Evolutionary conservation across 2,113 vertebrate species (phyloP), one percentile per base, ranked within the genome.

Genomic region (Ploceus nigricollis): DNA sequence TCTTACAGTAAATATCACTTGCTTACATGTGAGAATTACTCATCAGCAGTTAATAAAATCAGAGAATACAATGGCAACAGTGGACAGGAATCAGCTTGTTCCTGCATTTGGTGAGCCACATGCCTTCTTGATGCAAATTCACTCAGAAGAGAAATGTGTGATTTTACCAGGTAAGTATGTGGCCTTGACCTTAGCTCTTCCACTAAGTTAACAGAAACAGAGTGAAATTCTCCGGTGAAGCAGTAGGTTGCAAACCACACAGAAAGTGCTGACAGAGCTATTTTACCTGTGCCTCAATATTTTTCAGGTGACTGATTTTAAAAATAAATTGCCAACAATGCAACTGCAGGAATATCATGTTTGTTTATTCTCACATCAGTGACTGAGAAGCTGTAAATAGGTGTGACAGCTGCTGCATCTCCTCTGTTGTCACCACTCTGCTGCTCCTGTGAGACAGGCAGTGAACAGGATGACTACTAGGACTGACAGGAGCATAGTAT

Each of bases 331-430:
- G 91, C 93, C 87, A 96, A 82, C 87, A 70, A 72, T 31, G 82
- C 87, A 96, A 37, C 71, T 73, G 82, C 50, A 66, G 21, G 25
- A 80, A 91, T 69, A 82, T 25, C 1, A 16, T 51, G 64, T 82
- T 70, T 76, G 63, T 80, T 96, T 91, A 94, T 53, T 85, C 78
- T 87, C 94, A 91, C 22, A 8, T 76, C 93, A 82, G 33, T 81
- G 76, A 81, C 47, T 30, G 31, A 73, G 58, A 65, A 91, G 76
- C 75, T 80, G 90, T 94, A 95, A 95, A 96, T 40, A 90, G 68
- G 84, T 79, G 87, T 66, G 91, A 90, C 91, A 94, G 91, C 65
- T 94, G 91, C 87, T 93, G 91, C 58, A 70, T 69, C 87, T 76
- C 80, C 71, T 90, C 82, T 58, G 39, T 70, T 88, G 94, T 88